A percentile compares a stretch with the other conserved stretches of the same genome.
These are phyloP conservation scores for Harpagifer antarcticus DNA, from an alignment of 2,797 vertebrate species.

Conservation along the genomic window DNA sequence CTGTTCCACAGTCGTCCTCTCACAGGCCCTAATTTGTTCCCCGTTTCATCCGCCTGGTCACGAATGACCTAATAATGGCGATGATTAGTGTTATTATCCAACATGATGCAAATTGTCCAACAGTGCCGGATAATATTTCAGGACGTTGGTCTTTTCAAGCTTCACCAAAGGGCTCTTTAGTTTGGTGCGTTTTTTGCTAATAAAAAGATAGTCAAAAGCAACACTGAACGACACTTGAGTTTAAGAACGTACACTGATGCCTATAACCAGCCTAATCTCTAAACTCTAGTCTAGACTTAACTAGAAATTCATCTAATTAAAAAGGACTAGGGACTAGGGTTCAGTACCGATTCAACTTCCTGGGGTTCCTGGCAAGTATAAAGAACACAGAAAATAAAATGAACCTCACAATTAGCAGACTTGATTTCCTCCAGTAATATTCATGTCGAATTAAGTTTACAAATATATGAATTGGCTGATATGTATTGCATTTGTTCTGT, in stretches of 20 bases:
- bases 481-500: conserved; percentile 22
- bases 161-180: neutral
- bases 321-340: conserved; percentile 30
- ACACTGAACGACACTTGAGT: conserved; percentile 15
- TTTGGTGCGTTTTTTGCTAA: neutral
- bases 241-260: neutral
- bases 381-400: conserved; percentile 59
- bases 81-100: conserved; percentile 5
- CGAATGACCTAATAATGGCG: conserved; percentile 5
- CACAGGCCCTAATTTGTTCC: rapidly evolving
- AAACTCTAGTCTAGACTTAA: conserved; percentile 34
- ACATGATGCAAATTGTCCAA: neutral
- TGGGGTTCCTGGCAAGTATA: conserved; percentile 78
- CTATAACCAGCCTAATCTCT: conserved; percentile 38
- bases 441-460: neutral
- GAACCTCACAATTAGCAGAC: conserved; percentile 15
- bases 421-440: conserved; percentile 6
- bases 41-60: neutral
- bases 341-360: conserved; percentile 84
- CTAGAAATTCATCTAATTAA: conserved; percentile 49
- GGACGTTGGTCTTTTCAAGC: neutral
- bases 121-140: conserved; percentile 7
- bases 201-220: conserved; percentile 18
- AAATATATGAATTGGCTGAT: conserved; percentile 7
- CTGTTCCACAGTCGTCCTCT: neutral